phyloP scores from a whole-genome alignment of 2,797 vertebrate genomes.

The Spatula clypeata region DNA sequence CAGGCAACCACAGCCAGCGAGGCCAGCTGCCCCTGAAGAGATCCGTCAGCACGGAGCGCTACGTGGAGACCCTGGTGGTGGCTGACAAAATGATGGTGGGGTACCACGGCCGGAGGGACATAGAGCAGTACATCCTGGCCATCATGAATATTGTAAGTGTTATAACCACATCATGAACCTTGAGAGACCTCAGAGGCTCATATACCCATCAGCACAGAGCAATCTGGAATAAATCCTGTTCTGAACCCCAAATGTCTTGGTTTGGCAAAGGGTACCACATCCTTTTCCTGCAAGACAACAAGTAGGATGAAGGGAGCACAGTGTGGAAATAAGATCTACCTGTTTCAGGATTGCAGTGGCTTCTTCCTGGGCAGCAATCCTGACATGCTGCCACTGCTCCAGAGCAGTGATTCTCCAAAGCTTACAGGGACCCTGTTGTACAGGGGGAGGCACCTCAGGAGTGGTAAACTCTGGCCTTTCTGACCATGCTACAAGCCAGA shows the following conservation, averaged over 20 bases:
- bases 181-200: not conserved
- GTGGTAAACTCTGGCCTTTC: not conserved
- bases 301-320: rapidly evolving
- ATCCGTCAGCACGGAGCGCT: conserved; percentile 95
- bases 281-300: not conserved
- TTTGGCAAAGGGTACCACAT: not conserved
- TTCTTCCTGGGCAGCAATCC: not conserved
- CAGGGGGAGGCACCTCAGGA: not conserved
- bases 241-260: rapidly evolving
- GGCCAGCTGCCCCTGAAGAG: conserved; percentile 96
- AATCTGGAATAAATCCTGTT: no score
- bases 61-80: conserved; percentile 98
- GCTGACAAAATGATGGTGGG: conserved; percentile 99
- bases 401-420: not conserved
- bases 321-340: not conserved
- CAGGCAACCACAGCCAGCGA: conserved; percentile 90
- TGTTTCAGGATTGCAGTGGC: no score
- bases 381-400: not conserved
- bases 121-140: conserved; percentile 98
- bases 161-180: conserved; percentile 65
- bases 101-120: conserved; percentile 96
- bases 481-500: not conserved
- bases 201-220: not conserved
- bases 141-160: conserved; percentile 99
- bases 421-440: not conserved